These are phyloP conservation scores for Drosophila funebris DNA, from an alignment of 1,140 invertebrate species.

Conservation along the genomic window DNA sequence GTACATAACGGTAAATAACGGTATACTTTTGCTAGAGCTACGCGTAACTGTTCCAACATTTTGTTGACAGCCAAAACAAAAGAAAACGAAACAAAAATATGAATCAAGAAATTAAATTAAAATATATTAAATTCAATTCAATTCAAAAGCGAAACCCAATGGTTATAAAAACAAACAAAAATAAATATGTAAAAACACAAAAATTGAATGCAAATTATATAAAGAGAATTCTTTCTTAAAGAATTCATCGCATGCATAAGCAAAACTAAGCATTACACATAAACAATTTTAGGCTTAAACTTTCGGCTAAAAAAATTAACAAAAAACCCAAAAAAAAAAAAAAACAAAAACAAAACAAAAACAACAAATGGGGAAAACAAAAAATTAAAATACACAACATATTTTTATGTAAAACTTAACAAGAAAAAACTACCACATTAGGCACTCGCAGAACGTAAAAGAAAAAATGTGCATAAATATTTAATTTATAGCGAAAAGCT, in stretches of 20 bases:
- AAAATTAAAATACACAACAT: conserved; percentile 28
- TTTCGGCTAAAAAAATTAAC: conserved; percentile 69
- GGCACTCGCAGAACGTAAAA: conserved; percentile 54
- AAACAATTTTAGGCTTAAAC: conserved; percentile 72
- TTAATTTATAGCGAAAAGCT: conserved; percentile 60
- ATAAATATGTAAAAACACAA: conserved; percentile 25
- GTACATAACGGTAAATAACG: conserved; percentile 59
- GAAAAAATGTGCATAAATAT: conserved; percentile 57
- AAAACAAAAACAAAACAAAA: conserved; percentile 39
- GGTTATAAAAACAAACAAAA: conserved; percentile 70
- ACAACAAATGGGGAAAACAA: conserved; percentile 10
- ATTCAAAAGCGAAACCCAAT: conserved; percentile 41
- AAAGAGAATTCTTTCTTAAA: conserved; percentile 59
- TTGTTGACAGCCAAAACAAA: conserved; percentile 47
- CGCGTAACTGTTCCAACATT: conserved; percentile 52
- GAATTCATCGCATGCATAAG: conserved; percentile 58
- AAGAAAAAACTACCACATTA: conserved; percentile 52
- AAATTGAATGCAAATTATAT: conserved; percentile 34
- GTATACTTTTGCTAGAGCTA: conserved; percentile 74
- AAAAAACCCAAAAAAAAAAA: conserved; percentile 47
- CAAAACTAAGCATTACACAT: conserved; percentile 48
- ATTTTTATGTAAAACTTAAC: conserved; percentile 52
- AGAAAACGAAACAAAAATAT: too few relatives aligned
- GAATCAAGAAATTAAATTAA: conserved; percentile 6
- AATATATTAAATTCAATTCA: conserved; percentile 46